Conservation (phyloP, 2,797 vertebrate species). For the Melanotaenia pygmaea region DNA sequence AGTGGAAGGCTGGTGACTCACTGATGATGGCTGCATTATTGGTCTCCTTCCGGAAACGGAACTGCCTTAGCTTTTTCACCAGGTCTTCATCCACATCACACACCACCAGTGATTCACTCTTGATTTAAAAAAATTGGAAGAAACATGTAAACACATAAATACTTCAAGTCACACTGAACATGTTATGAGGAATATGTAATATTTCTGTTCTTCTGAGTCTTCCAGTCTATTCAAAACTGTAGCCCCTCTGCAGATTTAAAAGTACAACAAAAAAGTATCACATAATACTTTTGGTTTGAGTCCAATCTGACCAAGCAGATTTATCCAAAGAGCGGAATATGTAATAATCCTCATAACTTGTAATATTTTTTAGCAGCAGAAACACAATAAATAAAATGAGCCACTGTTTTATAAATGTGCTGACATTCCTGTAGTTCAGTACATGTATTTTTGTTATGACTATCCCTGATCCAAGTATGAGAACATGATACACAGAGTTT, state of each 20-base stretch:
- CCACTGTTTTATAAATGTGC: neutral
- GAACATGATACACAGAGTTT: neutral
- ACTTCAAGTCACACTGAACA: neutral
- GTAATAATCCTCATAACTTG: too few species aligned
- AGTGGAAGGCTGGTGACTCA: constrained; percentile 55
- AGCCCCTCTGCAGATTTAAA: neutral
- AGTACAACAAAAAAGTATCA: neutral
- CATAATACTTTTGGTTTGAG: neutral
- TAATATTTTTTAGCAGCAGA: too few species aligned
- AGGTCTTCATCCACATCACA: constrained; percentile 84
- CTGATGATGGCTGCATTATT: constrained; percentile 86
- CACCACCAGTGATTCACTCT: constrained; percentile 86
- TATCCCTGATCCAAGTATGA: neutral
- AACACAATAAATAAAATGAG: neutral
- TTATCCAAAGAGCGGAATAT: constrained; percentile 9
- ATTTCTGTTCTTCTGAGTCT: neutral
- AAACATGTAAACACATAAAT: neutral
- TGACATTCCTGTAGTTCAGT: neutral
- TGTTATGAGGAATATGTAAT: neutral
- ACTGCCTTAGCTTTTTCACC: constrained; percentile 80
- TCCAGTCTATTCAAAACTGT: neutral
- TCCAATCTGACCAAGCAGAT: constrained; percentile 20
- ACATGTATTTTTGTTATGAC: neutral
- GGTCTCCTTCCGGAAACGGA: constrained; percentile 86
- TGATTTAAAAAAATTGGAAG: neutral